Percentiles rank a stretch among this genome's conserved stretches.
phyloP scores from a whole-genome alignment of 1,140 invertebrate species.

The Megalopta genalis region DNA sequence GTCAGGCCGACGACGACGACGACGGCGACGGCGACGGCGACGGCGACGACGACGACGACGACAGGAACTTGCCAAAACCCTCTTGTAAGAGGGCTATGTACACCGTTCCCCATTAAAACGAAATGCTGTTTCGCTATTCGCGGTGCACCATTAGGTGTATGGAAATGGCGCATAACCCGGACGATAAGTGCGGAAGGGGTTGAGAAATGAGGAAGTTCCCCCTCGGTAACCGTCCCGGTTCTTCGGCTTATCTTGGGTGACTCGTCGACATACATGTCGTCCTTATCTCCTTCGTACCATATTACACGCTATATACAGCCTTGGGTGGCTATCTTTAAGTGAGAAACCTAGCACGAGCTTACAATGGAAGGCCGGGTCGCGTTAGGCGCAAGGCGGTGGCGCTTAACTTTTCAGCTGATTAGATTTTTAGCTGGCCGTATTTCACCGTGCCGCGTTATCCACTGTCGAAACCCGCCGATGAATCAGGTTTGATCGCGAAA shows the following conservation, averaged over 20 bases:
- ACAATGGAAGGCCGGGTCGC: constrained; percentile 48
- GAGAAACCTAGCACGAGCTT: constrained; percentile 49
- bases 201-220: constrained; percentile 65
- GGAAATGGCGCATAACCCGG: constrained; percentile 66
- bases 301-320: constrained; percentile 58
- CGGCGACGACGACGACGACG: not conserved
- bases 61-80: constrained; percentile 60
- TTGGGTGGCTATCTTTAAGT: constrained; percentile 56
- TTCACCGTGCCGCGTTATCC: not conserved
- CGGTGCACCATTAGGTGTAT: constrained; percentile 63
- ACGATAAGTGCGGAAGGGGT: constrained; percentile 67
- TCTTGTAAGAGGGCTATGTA: constrained; percentile 45
- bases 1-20: constrained; percentile 14
- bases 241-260: constrained; percentile 64
- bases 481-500: not conserved
- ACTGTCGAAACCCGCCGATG: not conserved
- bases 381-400: constrained; percentile 49
- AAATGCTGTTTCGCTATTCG: constrained; percentile 67
- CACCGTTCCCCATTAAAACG: constrained; percentile 64
- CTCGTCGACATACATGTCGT: constrained; percentile 67
- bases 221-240: constrained; percentile 58
- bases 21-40: constrained; percentile 17
- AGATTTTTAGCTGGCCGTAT: constrained; percentile 46
- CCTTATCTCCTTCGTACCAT: constrained; percentile 64
- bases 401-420: constrained; percentile 36